Conservation (phyloP, 2,888 invertebrate genomes). For the Odontothrips loti region DNA sequence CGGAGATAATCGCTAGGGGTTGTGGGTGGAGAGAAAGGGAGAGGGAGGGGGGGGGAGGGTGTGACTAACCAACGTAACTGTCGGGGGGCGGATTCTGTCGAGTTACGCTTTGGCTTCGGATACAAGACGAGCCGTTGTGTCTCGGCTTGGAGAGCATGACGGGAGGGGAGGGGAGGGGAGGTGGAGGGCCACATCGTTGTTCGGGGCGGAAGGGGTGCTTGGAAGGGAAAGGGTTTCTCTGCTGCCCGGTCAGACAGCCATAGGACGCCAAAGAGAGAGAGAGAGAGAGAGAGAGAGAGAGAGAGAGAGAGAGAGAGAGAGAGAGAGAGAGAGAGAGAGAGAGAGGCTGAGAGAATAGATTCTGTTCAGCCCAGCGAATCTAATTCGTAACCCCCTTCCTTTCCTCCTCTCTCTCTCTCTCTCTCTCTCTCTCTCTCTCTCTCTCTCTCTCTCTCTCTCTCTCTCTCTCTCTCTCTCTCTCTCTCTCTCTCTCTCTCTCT, state of each 20-base stretch:
- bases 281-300: neutral
- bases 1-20: neutral
- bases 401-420: neutral
- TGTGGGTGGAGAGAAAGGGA: neutral
- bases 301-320: no score
- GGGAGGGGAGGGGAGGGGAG: no score
- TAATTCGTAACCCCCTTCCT: neutral
- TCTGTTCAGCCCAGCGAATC: constrained; percentile 24
- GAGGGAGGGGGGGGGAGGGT: neutral
- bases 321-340: neutral
- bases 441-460: no score
- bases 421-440: no score
- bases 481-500: no score
- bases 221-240: neutral
- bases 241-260: neutral
- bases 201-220: neutral
- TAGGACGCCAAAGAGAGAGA: no score
- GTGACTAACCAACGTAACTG: neutral
- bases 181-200: no score
- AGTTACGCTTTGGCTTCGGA: no score
- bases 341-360: neutral
- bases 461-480: no score
- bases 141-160: no score
- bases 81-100: no score
- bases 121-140: no score